Percentiles rank a stretch among this genome's conserved stretches.
These are phyloP conservation scores for Epizoanthus rinbou DNA, from an alignment of 92 coral and sea anemone species.

Conservation along the genomic window DNA sequence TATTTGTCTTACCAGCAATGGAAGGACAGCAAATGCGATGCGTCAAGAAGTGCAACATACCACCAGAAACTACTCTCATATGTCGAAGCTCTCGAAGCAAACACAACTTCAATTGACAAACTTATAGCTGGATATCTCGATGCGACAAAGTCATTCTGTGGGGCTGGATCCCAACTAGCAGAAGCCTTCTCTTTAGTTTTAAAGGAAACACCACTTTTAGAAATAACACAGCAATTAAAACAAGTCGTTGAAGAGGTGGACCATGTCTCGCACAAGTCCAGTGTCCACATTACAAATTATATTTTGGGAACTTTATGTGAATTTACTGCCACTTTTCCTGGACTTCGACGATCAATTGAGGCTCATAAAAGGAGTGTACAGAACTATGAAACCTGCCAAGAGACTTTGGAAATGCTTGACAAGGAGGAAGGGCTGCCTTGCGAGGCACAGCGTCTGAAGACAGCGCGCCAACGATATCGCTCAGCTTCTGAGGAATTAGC, in stretches of 20 bases:
- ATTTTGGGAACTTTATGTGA: conserved; percentile 92
- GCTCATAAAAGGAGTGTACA: conserved; percentile 93
- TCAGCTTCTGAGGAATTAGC: conserved; percentile 92
- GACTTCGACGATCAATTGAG: conserved; percentile 87
- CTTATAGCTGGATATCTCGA: conserved; percentile 89
- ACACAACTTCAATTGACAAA: conserved; percentile 84
- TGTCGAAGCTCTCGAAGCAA: conserved; percentile 82
- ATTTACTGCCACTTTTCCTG: conserved; percentile 94
- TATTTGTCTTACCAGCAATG: conserved; percentile 89
- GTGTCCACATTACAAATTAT: conserved; percentile 85
- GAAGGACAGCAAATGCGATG: conserved; percentile 81
- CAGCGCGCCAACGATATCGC: conserved; percentile 84
- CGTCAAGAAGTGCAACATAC: conserved; percentile 68
- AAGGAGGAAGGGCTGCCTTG: conserved; percentile 78
- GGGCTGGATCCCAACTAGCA: conserved; percentile 96
- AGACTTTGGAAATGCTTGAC: conserved; percentile 80
- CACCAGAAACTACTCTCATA: conserved; percentile 82
- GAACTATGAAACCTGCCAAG: conserved; percentile 89
- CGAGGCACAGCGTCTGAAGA: conserved; percentile 81
- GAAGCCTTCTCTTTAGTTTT: conserved; percentile 90
- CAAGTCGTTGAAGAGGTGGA: conserved; percentile 98
- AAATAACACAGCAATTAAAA: conserved; percentile 92
- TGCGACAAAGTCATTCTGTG: conserved; percentile 89
- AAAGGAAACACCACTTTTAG: conserved; percentile 93
- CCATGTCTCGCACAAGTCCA: conserved; percentile 90